phyloP scores from a whole-genome alignment of 2,888 invertebrate genomes.

The Rhopalosiphum nymphaeae region DNA sequence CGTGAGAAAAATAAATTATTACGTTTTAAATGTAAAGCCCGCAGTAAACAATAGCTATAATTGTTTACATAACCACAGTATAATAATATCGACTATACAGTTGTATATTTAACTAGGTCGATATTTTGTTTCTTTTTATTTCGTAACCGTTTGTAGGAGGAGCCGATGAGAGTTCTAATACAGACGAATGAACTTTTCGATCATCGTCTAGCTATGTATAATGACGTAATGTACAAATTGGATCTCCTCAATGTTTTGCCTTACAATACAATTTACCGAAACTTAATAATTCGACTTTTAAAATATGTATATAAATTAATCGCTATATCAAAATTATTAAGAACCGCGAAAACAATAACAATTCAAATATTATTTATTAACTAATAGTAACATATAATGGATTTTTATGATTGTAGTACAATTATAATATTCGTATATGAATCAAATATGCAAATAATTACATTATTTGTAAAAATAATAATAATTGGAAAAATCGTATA shows the following conservation, averaged over 20 bases:
- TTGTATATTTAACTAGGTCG: neutral
- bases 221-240: neutral
- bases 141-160: neutral
- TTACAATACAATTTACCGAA: neutral
- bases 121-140: neutral
- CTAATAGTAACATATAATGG: neutral
- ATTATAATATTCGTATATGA: neutral
- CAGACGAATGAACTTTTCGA: neutral
- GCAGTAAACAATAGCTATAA: constrained; percentile 3
- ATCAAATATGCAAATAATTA: too few relatives aligned
- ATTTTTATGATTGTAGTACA: too few relatives aligned
- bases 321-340: neutral
- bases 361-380: neutral
- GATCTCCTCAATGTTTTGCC: neutral
- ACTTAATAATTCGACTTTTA: neutral
- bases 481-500: neutral
- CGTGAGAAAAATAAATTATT: constrained; percentile 15
- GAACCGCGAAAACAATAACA: neutral
- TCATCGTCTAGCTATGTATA: neutral
- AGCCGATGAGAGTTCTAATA: neutral
- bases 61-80: neutral
- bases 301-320: neutral
- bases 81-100: neutral
- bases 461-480: neutral
- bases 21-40: neutral